phyloP scores from a whole-genome alignment of 1,140 invertebrate genomes.

The Diploscapter pachys region DNA sequence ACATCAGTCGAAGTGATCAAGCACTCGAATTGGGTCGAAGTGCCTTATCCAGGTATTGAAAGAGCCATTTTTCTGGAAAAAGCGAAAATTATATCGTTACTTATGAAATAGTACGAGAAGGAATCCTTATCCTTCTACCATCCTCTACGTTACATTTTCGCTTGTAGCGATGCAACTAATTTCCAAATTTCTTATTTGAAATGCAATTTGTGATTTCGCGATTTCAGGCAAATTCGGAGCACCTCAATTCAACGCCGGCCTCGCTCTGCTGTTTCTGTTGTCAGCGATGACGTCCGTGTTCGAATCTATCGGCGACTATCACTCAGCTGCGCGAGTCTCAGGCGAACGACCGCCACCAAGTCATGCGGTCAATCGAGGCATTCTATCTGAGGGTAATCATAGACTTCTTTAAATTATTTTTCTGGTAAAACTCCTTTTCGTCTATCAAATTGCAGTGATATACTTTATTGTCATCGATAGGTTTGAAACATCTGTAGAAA shows the following conservation, averaged over 20 bases:
- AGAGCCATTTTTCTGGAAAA: too few relatives aligned
- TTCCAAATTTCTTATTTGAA: too few relatives aligned
- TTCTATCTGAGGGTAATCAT: constrained; percentile 46
- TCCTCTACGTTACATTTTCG: too few relatives aligned
- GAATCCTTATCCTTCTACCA: too few relatives aligned
- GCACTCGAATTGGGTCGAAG: constrained; percentile 44
- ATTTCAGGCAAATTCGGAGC: constrained; percentile 60
- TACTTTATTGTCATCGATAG: too few relatives aligned
- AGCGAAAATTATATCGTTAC: too few relatives aligned
- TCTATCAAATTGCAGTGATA: too few relatives aligned
- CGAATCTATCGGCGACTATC: constrained; percentile 62
- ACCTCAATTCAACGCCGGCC: constrained; percentile 56
- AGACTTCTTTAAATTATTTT: background rate
- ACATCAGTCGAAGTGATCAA: constrained; percentile 42
- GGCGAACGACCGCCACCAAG: constrained; percentile 57
- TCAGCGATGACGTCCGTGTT: constrained; percentile 60
- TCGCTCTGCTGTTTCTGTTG: constrained; percentile 59
- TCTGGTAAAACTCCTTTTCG: too few relatives aligned
- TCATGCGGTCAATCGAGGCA: constrained; percentile 61
- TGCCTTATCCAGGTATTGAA: constrained; percentile 52
- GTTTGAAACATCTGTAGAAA: too few relatives aligned
- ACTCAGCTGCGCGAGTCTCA: constrained; percentile 59
- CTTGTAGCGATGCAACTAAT: too few relatives aligned
- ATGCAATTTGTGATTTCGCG: background rate
- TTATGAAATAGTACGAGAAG: too few relatives aligned